Evolutionary conservation across 2,888 invertebrate genomes (phyloP).

Genomic region (Ametastegia equiseti): DNA sequence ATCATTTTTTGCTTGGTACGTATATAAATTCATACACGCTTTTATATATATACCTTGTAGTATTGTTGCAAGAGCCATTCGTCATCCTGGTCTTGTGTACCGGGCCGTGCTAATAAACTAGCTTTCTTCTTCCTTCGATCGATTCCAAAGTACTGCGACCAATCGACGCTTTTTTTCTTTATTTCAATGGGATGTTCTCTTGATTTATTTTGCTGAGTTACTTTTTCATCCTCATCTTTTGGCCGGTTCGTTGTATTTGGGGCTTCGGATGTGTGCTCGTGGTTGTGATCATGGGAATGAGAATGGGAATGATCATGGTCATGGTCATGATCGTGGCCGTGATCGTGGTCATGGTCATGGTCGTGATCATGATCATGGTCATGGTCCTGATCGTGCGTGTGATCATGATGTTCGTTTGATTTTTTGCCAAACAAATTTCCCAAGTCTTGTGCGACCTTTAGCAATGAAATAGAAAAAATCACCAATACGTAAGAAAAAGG

Average conservation of each 20-base stretch:
- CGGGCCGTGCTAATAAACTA: slow-evolving; percentile 74
- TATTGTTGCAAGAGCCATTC: slow-evolving; percentile 80
- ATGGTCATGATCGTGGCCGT: slow-evolving; percentile 40
- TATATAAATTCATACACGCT: not conserved
- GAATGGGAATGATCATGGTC: slow-evolving; percentile 44
- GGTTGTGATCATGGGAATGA: slow-evolving; percentile 52
- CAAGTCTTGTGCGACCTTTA: slow-evolving; percentile 70
- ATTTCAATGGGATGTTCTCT: slow-evolving; percentile 78
- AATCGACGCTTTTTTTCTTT: slow-evolving; percentile 90
- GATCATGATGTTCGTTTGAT: slow-evolving; percentile 50
- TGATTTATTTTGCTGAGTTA: slow-evolving; percentile 44
- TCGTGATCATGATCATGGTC: slow-evolving; percentile 45
- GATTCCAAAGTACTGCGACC: slow-evolving; percentile 92
- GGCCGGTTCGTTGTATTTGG: slow-evolving; percentile 12
- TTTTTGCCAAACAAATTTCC: slow-evolving; percentile 54
- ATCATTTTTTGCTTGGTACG: not conserved
- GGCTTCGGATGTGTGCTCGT: slow-evolving; percentile 42
- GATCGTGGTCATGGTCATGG: slow-evolving; percentile 52
- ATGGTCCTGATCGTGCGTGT: slow-evolving; percentile 45
- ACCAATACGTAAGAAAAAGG: not conserved
- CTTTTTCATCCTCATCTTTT: slow-evolving; percentile 8
- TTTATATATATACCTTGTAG: slow-evolving; percentile 74
- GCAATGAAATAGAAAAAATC: slow-evolving; percentile 21
- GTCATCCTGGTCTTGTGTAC: slow-evolving; percentile 77
- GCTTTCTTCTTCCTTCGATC: slow-evolving; percentile 87